Conservation (phyloP, 1,140 invertebrate species). For the Telenomus remus region DNA sequence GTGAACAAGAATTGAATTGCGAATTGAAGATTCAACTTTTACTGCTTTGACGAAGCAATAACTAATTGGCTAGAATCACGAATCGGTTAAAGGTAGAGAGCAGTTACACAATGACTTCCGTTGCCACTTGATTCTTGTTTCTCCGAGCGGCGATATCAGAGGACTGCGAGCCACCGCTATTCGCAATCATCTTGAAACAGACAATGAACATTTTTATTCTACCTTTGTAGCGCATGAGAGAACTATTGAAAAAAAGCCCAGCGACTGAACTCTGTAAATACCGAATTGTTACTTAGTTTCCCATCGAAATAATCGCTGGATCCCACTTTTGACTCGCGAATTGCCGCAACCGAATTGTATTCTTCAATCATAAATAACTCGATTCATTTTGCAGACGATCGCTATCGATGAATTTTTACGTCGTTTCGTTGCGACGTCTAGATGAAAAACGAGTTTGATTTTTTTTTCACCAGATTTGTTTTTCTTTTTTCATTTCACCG, state of each 20-base stretch:
- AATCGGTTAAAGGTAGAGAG: slow-evolving; percentile 41
- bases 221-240: slow-evolving; percentile 16
- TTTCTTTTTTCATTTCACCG: no score
- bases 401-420: no score
- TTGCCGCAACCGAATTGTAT: no score
- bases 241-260: slow-evolving; percentile 8
- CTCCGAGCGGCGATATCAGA: slow-evolving; percentile 35
- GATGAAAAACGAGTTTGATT: no score
- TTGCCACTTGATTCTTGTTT: slow-evolving; percentile 32
- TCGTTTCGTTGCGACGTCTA: no score
- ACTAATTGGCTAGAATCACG: slow-evolving; percentile 52
- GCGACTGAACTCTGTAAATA: slow-evolving; percentile 22
- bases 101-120: slow-evolving; percentile 45
- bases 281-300: slow-evolving; percentile 34
- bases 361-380: no score
- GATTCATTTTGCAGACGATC: no score
- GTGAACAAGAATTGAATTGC: no score
- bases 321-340: slow-evolving; percentile 13
- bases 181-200: slow-evolving; percentile 35
- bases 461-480: no score
- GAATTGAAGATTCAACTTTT: slow-evolving; percentile 14
- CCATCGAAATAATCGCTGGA: slow-evolving; percentile 39
- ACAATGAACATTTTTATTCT: slow-evolving; percentile 45
- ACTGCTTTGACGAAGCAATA: slow-evolving; percentile 41
- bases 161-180: slow-evolving; percentile 33